Evolutionary conservation across 2,888 invertebrate species (phyloP), one percentile per base, ranked within the genome.

Genomic region (Megastigmus dorsalis): DNA sequence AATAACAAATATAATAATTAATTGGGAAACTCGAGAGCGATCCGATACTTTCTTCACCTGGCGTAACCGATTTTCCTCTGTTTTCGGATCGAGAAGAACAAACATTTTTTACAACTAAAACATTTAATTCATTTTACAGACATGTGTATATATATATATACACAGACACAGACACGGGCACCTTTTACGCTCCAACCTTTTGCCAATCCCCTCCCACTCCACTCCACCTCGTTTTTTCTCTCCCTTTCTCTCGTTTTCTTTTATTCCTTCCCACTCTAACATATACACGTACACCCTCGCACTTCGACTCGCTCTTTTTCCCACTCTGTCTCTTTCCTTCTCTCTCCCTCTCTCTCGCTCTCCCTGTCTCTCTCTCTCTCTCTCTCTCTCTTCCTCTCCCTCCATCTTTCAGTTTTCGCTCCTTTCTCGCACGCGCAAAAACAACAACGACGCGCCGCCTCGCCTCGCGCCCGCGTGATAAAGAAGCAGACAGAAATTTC

Each of bases 401-500:
- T 38, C n/a, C 38, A 10, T 63, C 28, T 45, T 13, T 67, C 36
- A 2, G 50, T 26, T 10, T 33, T 43, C 15, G 36, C 52, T 59
- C 43, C 36, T 48, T 48, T 30, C 43, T 63, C 45, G 52, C 52
- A 28, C 38, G 38, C 33, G 57, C 36, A 57, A 57, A 57, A 57
- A 57, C 38, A 57, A 20, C 15, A 30, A 38, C 38, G 36, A 20
- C 36, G 18, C 20, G 2, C 62, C 20, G 2, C 62, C 52, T 30
- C 41, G 18, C 2, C 43, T 60, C 60, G 41, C 7, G 36, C 45
- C 26, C 43, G 54, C 15, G 30, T 30, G 54, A 54, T 33, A 62
- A 48, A 57, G 41, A 55, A 55, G 23, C 36, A 52, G 55, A 45
- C 23, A 52, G 69, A 68, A 59, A 70, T 48, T 54, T 62, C 30